These are phyloP conservation scores for Lemur catta DNA, from an alignment of 2,797 vertebrate species.

Conservation along the genomic window DNA sequence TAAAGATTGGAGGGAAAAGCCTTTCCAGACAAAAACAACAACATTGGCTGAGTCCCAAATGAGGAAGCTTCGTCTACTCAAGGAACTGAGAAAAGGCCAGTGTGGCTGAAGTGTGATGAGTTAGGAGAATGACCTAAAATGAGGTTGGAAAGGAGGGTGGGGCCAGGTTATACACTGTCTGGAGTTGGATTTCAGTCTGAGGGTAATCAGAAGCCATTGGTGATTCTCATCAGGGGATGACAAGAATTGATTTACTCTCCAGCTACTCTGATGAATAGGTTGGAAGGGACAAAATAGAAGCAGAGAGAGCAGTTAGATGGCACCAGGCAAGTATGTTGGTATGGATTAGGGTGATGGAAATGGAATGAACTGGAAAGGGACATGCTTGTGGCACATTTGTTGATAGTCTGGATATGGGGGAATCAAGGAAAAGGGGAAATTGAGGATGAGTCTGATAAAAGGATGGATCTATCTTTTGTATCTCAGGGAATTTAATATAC, in stretches of 20 bases:
- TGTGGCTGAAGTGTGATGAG: not conserved
- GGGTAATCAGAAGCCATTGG: not conserved
- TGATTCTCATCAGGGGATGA: not conserved
- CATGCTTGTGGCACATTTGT: not conserved
- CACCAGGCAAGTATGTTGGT: not conserved
- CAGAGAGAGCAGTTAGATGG: not conserved
- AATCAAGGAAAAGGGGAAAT: not conserved
- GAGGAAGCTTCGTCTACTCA: not conserved
- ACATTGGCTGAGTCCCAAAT: not conserved
- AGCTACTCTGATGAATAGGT: not conserved
- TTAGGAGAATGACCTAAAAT: not conserved
- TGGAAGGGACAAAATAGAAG: not conserved
- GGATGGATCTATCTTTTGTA: not conserved
- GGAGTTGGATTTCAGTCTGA: not conserved
- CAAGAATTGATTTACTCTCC: not conserved
- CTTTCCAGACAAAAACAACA: not conserved
- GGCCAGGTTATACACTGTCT: not conserved
- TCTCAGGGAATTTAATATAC: not conserved
- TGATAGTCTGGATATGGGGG: not conserved
- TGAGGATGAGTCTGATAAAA: not conserved
- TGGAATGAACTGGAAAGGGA: not conserved
- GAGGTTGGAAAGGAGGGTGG: not conserved
- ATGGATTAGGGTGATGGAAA: not conserved
- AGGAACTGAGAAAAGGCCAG: not conserved
- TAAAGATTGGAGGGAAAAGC: not conserved